phyloP scores from a whole-genome alignment of 2,888 invertebrate species.

The Xestia c-nigrum region DNA sequence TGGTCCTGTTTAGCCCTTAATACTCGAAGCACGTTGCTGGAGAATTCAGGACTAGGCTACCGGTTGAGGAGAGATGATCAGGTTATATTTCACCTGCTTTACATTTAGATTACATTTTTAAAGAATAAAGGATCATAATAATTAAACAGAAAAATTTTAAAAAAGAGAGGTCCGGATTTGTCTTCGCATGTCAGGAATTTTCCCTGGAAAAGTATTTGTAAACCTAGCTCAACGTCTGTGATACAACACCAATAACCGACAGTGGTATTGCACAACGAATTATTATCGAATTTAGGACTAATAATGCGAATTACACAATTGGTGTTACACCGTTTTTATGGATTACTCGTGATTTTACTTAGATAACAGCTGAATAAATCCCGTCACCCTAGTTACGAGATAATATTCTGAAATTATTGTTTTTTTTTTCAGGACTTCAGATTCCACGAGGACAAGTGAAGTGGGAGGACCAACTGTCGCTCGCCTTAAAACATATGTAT shows the following conservation, averaged over 20 bases:
- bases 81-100: too few relatives aligned
- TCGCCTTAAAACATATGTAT: background rate
- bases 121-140: too few relatives aligned
- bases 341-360: background rate
- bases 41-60: too few relatives aligned
- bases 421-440: conserved; percentile 8
- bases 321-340: background rate
- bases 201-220: background rate
- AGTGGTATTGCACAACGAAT: background rate
- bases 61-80: too few relatives aligned
- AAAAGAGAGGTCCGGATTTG: too few relatives aligned
- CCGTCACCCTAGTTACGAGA: background rate
- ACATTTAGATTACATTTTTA: too few relatives aligned
- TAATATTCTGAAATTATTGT: background rate
- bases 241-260: background rate
- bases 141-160: too few relatives aligned
- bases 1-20: too few relatives aligned
- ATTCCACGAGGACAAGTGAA: conserved; percentile 3
- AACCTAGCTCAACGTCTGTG: background rate
- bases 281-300: background rate
- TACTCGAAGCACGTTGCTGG: too few relatives aligned
- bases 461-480: background rate
- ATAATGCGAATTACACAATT: background rate
- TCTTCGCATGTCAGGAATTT: too few relatives aligned
- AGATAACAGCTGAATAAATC: background rate